Conservation (phyloP, 2,113 vertebrate genomes). For the Xiphorhynchus elegans region DNA sequence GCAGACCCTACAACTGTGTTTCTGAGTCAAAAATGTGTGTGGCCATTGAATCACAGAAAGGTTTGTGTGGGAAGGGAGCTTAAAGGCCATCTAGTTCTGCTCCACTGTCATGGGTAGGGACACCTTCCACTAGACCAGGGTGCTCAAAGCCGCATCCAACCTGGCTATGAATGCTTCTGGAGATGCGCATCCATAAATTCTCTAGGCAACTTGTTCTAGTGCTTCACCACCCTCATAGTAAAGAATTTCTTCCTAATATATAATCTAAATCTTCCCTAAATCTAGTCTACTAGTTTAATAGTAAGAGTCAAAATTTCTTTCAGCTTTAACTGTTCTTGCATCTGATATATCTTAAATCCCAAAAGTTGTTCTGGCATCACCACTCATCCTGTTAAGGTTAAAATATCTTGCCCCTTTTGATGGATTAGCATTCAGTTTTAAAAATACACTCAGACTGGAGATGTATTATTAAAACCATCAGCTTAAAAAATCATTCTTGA, state of each 20-base stretch:
- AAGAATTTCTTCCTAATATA: not conserved
- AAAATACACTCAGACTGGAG: not conserved
- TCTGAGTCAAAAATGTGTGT: not conserved
- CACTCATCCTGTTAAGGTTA: not conserved
- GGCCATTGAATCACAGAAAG: not conserved
- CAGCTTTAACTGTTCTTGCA: not conserved
- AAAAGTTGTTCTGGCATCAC: not conserved
- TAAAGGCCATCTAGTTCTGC: not conserved
- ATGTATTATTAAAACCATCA: not conserved
- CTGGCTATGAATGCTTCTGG: not conserved
- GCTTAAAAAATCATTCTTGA: not conserved
- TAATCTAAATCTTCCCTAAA: not conserved
- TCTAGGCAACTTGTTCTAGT: not conserved
- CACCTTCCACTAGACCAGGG: not conserved
- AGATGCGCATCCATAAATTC: not conserved
- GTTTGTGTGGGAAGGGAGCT: not conserved
- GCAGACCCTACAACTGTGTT: not conserved
- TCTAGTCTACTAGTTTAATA: not conserved
- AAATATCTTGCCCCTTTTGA: not conserved
- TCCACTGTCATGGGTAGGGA: not conserved
- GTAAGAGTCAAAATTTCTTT: not conserved
- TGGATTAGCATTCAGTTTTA: not conserved
- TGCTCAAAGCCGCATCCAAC: not conserved
- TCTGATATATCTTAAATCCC: not conserved
- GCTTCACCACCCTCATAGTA: not conserved